Evolutionary conservation across 2,113 vertebrate species (phyloP).

Genomic region (Typhlomys cinereus): DNA sequence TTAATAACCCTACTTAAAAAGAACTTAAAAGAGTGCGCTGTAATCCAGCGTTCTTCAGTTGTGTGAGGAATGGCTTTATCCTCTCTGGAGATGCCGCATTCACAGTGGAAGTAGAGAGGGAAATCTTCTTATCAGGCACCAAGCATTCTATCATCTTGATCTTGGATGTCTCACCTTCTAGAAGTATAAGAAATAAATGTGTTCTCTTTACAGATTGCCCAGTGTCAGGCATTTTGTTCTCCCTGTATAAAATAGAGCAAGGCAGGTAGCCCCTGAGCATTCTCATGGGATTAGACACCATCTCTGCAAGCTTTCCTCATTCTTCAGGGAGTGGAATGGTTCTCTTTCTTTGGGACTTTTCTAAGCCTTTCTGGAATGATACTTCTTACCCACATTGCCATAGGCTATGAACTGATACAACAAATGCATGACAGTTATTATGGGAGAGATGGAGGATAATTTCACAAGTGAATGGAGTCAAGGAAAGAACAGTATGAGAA

Average conservation of each 20-base stretch:
- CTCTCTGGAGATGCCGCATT: not conserved
- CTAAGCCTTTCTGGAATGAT: not conserved
- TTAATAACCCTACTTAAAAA: not conserved
- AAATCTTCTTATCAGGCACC: not conserved
- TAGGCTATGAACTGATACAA: not conserved
- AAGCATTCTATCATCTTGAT: not conserved
- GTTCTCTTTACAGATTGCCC: not conserved
- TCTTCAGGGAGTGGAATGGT: not conserved
- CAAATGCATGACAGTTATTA: not conserved
- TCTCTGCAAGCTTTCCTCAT: not conserved
- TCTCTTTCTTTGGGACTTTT: not conserved
- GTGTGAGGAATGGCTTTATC: not conserved
- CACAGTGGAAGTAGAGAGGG: not conserved
- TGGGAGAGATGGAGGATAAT: not conserved
- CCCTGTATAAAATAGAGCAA: not conserved
- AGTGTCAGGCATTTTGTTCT: not conserved
- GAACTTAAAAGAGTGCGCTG: not conserved
- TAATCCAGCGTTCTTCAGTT: not conserved
- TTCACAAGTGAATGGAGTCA: conserved; percentile 38
- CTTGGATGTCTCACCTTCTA: not conserved
- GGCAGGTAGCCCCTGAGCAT: not conserved
- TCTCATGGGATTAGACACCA: not conserved
- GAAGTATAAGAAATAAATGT: not conserved
- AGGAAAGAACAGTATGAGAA: not conserved
- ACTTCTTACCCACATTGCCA: not conserved